A percentile compares a stretch with the other conserved stretches of the same genome.
These are phyloP conservation scores for Callimorpha dominula DNA, from an alignment of 2,888 invertebrate genomes.

Conservation along the genomic window DNA sequence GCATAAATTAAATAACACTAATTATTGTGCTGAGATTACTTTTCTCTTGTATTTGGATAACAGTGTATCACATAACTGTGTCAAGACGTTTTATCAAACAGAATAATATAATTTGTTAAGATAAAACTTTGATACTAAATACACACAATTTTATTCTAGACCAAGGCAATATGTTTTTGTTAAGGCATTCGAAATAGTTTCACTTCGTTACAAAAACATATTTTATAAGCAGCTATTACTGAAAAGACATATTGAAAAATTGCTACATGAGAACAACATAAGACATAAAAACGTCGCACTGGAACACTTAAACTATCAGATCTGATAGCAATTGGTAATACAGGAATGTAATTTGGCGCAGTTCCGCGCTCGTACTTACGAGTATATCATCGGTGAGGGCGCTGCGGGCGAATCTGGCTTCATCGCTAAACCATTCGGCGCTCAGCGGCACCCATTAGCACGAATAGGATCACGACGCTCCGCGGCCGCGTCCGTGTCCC, in stretches of 20 bases:
- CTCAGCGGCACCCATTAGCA: background rate
- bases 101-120: no score
- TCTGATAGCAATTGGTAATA: background rate
- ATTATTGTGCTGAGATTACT: background rate
- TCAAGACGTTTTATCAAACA: no score
- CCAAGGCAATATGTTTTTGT: no score
- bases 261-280: background rate
- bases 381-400: background rate
- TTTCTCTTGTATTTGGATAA: no score
- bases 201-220: background rate
- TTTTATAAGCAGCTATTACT: background rate
- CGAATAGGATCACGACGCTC: background rate
- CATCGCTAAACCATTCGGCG: background rate
- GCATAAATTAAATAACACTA: background rate
- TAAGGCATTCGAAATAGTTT: background rate
- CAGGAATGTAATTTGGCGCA: background rate
- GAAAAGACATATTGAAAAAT: background rate
- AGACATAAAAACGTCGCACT: no score
- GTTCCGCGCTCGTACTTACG: background rate
- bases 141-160: no score
- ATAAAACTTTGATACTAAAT: no score
- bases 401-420: slow-evolving; percentile 3
- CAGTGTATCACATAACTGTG: no score
- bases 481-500: background rate
- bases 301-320: no score